Evolutionary conservation across 23 tunicate species (phyloP).

Genomic region (Aplidium turbinatum): DNA sequence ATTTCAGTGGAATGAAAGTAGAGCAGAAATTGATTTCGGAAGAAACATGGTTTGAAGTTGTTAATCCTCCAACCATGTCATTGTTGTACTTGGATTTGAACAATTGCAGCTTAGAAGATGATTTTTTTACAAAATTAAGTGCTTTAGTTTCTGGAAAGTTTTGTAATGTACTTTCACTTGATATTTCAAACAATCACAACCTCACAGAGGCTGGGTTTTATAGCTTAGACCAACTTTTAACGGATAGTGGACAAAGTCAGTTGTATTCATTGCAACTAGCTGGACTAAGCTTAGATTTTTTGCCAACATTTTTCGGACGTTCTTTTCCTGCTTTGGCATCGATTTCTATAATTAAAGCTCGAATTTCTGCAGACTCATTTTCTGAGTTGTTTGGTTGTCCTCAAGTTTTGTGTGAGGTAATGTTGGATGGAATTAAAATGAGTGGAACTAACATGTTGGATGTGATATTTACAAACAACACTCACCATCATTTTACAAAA

Average conservation of each 20-base stretch:
- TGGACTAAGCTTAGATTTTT: slow-evolving; percentile 7
- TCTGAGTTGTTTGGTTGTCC: neutral
- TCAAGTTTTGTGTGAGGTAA: slow-evolving; percentile 4
- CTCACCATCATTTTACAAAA: slow-evolving; percentile 26
- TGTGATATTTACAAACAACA: neutral
- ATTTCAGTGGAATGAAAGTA: slow-evolving; percentile 11
- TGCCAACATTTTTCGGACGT: neutral
- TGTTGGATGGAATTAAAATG: slow-evolving; percentile 62
- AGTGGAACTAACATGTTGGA: slow-evolving; percentile 33
- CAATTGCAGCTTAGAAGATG: slow-evolving; percentile 33
- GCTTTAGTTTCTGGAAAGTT: slow-evolving; percentile 18
- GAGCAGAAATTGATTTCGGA: too few species aligned
- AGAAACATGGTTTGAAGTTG: too few species aligned
- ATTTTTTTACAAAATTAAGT: slow-evolving; percentile 14
- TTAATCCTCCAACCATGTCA: too few species aligned
- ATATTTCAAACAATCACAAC: slow-evolving; percentile 58
- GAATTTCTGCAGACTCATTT: slow-evolving; percentile 16
- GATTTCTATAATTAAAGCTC: too few species aligned
- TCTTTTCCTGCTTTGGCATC: too few species aligned
- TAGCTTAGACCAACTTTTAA: slow-evolving; percentile 21
- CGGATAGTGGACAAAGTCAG: neutral
- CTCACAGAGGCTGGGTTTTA: slow-evolving; percentile 29
- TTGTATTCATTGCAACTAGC: slow-evolving; percentile 1
- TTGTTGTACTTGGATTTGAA: slow-evolving; percentile 15
- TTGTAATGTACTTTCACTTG: slow-evolving; percentile 25